phyloP scores from a whole-genome alignment of 1,140 invertebrate species.

The Magallana ariakensis region DNA sequence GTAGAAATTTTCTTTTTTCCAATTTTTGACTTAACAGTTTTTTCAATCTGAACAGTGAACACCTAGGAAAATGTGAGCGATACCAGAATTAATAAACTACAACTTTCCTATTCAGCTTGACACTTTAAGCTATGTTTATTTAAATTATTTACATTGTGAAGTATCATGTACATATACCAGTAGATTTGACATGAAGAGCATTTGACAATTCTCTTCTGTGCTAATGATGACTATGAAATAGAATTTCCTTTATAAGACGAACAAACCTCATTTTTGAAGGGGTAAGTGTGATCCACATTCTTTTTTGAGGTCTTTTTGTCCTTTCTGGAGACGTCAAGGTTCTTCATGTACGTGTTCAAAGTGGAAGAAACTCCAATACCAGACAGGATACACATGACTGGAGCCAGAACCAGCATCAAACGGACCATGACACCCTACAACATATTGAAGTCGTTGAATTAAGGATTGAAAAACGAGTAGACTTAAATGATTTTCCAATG shows the following conservation, averaged over 20 bases:
- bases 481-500: too few species aligned
- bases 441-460: too few species aligned
- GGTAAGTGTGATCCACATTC: slow-evolving; percentile 83
- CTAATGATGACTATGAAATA: too few species aligned
- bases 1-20: too few species aligned
- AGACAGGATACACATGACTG: slow-evolving; percentile 98
- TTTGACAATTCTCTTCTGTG: too few species aligned
- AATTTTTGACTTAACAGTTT: too few species aligned
- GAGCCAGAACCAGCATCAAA: slow-evolving; percentile 97
- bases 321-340: slow-evolving; percentile 79
- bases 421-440: slow-evolving; percentile 97
- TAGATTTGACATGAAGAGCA: too few species aligned
- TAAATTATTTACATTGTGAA: too few species aligned
- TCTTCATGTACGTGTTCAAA: slow-evolving; percentile 93
- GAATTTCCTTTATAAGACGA: too few species aligned
- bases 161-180: too few species aligned
- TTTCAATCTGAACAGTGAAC: too few species aligned
- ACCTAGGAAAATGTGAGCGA: too few species aligned
- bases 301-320: slow-evolving; percentile 79
- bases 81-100: background rate
- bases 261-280: slow-evolving; percentile 91
- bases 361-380: slow-evolving; percentile 95
- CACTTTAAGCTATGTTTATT: background rate
- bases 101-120: background rate
- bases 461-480: background rate